A percentile compares a stretch with the other conserved stretches of the same genome.
phyloP scores from a whole-genome alignment of 2,797 vertebrate species.

The Tapirus indicus region DNA sequence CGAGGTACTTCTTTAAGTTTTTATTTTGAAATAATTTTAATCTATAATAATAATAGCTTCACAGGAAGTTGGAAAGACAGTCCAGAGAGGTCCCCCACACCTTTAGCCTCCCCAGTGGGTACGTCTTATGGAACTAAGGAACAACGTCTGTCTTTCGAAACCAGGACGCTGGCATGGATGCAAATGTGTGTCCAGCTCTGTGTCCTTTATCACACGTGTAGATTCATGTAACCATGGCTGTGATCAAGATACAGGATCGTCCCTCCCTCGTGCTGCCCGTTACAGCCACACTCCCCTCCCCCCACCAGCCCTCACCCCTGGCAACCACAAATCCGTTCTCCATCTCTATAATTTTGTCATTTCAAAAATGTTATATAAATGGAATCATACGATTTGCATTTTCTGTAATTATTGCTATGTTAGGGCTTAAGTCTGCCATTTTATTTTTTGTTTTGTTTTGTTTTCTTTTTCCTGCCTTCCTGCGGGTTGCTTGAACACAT shows the following conservation, averaged over 20 bases:
- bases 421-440: not conserved
- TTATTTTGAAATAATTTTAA: constrained; percentile 6
- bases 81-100: not conserved
- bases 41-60: not conserved
- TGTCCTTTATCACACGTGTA: not conserved
- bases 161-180: not conserved
- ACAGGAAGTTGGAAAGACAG: not conserved
- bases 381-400: not conserved
- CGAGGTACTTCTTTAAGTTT: not conserved
- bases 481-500: not conserved
- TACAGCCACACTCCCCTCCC: not conserved
- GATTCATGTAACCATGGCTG: not conserved
- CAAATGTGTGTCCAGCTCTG: not conserved
- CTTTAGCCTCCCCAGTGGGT: not conserved
- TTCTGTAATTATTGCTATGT: not conserved
- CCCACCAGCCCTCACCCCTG: not conserved
- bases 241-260: not conserved
- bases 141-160: not conserved
- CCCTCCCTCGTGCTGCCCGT: not conserved
- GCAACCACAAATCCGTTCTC: not conserved
- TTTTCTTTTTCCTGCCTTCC: not conserved
- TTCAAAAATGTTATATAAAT: not conserved
- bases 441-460: not conserved
- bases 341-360: not conserved
- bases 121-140: not conserved